phyloP scores from a whole-genome alignment of 2,113 vertebrate species.

The Seriola dumerili region DNA sequence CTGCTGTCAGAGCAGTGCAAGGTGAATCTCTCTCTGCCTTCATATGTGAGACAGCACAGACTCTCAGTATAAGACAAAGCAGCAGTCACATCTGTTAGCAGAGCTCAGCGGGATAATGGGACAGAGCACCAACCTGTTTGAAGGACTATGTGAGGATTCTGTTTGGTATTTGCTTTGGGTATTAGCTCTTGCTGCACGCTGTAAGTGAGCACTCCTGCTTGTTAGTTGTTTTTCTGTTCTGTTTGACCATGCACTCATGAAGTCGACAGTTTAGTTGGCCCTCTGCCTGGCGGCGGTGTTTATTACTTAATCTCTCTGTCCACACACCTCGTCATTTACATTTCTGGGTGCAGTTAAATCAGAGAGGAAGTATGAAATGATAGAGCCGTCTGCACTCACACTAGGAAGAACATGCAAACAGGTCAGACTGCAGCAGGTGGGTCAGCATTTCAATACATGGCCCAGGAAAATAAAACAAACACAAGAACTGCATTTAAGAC shows the following conservation, averaged over 20 bases:
- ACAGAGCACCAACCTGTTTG: background rate
- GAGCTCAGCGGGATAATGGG: background rate
- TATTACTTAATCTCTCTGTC: slow-evolving; percentile 13
- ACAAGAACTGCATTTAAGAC: too few relatives aligned
- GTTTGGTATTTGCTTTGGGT: background rate
- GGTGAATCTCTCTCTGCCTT: background rate
- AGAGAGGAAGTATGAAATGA: background rate
- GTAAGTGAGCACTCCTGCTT: background rate
- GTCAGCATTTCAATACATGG: too few relatives aligned
- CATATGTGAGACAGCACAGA: background rate
- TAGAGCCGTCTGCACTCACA: too few relatives aligned
- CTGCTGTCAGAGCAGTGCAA: background rate
- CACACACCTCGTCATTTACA: background rate
- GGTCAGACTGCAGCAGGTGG: too few relatives aligned
- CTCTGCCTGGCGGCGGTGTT: too few relatives aligned
- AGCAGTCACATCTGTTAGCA: background rate
- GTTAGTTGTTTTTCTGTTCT: background rate
- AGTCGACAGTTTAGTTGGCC: background rate
- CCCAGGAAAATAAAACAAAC: too few relatives aligned
- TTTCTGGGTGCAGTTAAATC: background rate
- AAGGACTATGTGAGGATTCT: background rate
- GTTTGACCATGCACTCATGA: too few relatives aligned
- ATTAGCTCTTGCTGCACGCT: background rate
- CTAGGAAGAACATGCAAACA: too few relatives aligned
- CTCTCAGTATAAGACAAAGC: background rate